Conservation (phyloP, 2,888 invertebrate species). For the Hyalella azteca region DNA sequence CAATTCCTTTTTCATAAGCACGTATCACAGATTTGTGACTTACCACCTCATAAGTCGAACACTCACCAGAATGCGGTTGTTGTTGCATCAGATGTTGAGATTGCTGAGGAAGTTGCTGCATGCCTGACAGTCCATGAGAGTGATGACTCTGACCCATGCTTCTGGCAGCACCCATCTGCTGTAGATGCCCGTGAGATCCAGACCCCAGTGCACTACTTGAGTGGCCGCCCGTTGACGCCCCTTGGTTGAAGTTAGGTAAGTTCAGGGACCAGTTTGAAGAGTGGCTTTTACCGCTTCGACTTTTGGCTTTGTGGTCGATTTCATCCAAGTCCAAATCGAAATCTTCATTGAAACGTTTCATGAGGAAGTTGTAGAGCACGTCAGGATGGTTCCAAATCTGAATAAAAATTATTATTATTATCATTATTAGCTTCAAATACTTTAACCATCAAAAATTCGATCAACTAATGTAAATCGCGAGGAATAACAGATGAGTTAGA, state of each 20-base stretch:
- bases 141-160: neutral
- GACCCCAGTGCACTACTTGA: constrained; percentile 38
- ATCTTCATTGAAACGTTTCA: constrained; percentile 77
- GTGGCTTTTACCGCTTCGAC: neutral
- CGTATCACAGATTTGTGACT: too few relatives aligned
- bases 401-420: too few relatives aligned
- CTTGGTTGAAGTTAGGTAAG: neutral
- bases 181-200: constrained; percentile 52
- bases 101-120: constrained; percentile 43
- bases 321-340: constrained; percentile 83
- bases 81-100: constrained; percentile 39
- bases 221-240: neutral
- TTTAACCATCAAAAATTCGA: too few relatives aligned
- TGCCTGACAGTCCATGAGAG: constrained; percentile 12
- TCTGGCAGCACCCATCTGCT: neutral
- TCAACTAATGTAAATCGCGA: too few relatives aligned
- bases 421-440: too few relatives aligned
- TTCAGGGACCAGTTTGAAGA: constrained; percentile 5
- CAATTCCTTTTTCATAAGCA: too few relatives aligned
- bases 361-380: constrained; percentile 84
- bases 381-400: constrained; percentile 95
- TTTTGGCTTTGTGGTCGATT: constrained; percentile 67
- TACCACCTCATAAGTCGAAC: too few relatives aligned
- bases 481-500: too few relatives aligned
- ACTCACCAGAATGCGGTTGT: constrained; percentile 29